Evolutionary conservation across 2,797 vertebrate genomes (phyloP).

Genomic region (Menidia menidia): DNA sequence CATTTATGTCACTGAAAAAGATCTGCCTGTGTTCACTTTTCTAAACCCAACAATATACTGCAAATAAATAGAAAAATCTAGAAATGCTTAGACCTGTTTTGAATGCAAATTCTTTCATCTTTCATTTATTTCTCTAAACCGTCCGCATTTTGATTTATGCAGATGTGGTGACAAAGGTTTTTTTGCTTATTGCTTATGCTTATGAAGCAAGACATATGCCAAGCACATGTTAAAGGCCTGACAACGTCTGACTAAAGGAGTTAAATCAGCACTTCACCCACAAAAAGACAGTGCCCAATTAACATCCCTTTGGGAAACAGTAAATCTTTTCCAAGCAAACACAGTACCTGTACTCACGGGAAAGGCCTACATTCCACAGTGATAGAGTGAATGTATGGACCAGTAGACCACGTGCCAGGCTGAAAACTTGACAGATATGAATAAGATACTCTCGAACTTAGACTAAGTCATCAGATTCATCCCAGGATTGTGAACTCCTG

Average conservation of each 20-base stretch:
- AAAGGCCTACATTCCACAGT: slow-evolving; percentile 76
- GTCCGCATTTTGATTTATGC: not conserved
- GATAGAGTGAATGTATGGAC: slow-evolving; percentile 31
- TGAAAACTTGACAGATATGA: slow-evolving; percentile 41
- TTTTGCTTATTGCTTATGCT: slow-evolving; percentile 28
- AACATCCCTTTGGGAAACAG: slow-evolving; percentile 73
- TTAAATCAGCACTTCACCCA: slow-evolving; percentile 63
- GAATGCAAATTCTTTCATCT: too few relatives aligned
- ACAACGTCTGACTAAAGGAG: slow-evolving; percentile 42
- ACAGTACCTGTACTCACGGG: slow-evolving; percentile 58
- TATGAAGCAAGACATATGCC: slow-evolving; percentile 10
- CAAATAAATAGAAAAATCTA: too few relatives aligned
- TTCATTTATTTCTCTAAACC: not conserved
- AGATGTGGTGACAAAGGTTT: slow-evolving; percentile 3
- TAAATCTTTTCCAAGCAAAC: slow-evolving; percentile 76
- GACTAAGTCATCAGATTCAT: slow-evolving; percentile 14
- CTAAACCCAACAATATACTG: too few relatives aligned
- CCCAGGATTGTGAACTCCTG: slow-evolving; percentile 11
- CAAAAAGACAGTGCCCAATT: slow-evolving; percentile 73
- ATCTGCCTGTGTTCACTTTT: not conserved
- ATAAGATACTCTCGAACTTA: slow-evolving; percentile 36
- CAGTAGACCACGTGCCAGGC: slow-evolving; percentile 45
- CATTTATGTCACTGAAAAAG: not conserved
- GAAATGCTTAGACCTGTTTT: too few relatives aligned
- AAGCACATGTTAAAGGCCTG: slow-evolving; percentile 8